Percentiles rank a stretch among this genome's conserved stretches.
Evolutionary conservation across 92 coral and sea anemone species (phyloP).

Genomic region (Zoanthus solanderi): DNA sequence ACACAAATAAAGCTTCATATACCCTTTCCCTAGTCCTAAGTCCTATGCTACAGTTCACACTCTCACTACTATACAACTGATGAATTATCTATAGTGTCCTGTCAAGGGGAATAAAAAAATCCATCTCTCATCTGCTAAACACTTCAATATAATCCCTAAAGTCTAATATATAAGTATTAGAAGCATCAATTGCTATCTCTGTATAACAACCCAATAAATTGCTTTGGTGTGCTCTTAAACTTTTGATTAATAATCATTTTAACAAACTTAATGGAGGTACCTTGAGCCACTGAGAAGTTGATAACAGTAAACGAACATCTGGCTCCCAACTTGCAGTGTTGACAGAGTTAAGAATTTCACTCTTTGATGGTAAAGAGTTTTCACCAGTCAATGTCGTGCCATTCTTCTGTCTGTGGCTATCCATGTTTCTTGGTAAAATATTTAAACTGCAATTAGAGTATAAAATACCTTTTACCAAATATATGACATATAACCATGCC

Average conservation of each 20-base stretch:
- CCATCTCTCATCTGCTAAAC: no score
- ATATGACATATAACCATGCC: no score
- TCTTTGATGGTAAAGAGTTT: slow-evolving; percentile 74
- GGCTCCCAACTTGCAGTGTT: slow-evolving; percentile 92
- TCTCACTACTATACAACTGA: no score
- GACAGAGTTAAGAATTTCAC: slow-evolving; percentile 77
- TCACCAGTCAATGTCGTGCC: slow-evolving; percentile 27
- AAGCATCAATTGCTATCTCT: no score
- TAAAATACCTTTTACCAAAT: no score
- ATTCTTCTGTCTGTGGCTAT: slow-evolving; percentile 21
- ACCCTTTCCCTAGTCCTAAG: no score
- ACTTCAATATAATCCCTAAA: no score
- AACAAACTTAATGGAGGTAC: slow-evolving; percentile 35
- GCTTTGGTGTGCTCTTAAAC: background rate
- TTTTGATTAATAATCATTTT: background rate
- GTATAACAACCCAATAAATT: background rate
- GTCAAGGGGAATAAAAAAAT: no score
- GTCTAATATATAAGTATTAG: no score
- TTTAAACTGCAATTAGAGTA: background rate
- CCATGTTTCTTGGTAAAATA: slow-evolving; percentile 3
- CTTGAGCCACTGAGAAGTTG: slow-evolving; percentile 94
- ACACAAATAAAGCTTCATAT: no score
- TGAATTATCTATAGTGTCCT: no score
- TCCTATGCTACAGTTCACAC: no score
- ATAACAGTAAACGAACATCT: slow-evolving; percentile 91